phyloP scores from a whole-genome alignment of 2,888 invertebrate genomes.

The Amblyjoppa proteus region DNA sequence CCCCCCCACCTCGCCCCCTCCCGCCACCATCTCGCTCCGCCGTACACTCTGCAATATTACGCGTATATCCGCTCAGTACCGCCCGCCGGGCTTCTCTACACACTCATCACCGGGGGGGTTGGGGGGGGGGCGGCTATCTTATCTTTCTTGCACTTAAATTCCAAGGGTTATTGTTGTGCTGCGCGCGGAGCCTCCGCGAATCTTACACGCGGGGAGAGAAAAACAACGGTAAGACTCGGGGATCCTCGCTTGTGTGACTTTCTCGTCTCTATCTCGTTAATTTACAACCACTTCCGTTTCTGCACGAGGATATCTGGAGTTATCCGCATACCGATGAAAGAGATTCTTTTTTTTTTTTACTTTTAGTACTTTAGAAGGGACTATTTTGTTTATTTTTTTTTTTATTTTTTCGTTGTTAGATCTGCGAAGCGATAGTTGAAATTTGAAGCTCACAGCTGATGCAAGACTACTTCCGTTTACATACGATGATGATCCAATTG shows the following conservation, averaged over 20 bases:
- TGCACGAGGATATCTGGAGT: slow-evolving; percentile 34
- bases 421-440: too few relatives aligned
- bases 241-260: slow-evolving; percentile 1
- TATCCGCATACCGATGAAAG: slow-evolving; percentile 7
- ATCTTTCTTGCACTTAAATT: slow-evolving; percentile 50
- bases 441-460: too few relatives aligned
- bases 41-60: slow-evolving; percentile 68
- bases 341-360: neutral
- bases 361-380: neutral
- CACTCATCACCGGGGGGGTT: slow-evolving; percentile 17
- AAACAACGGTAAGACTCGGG: slow-evolving; percentile 21
- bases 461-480: too few relatives aligned
- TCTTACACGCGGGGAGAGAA: neutral
- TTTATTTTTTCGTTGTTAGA: too few relatives aligned
- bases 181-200: neutral
- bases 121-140: slow-evolving; percentile 14
- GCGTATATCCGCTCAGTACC: slow-evolving; percentile 67
- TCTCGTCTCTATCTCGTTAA: slow-evolving; percentile 26
- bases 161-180: slow-evolving; percentile 51
- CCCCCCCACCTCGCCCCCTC: neutral
- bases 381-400: too few relatives aligned
- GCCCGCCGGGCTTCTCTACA: slow-evolving; percentile 22
- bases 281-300: slow-evolving; percentile 46
- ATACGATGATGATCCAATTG: too few relatives aligned
- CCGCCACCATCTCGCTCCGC: slow-evolving; percentile 3